These are phyloP conservation scores for Montipora foliosa DNA, from an alignment of 64 coral and sea anemone genomes.

Conservation along the genomic window DNA sequence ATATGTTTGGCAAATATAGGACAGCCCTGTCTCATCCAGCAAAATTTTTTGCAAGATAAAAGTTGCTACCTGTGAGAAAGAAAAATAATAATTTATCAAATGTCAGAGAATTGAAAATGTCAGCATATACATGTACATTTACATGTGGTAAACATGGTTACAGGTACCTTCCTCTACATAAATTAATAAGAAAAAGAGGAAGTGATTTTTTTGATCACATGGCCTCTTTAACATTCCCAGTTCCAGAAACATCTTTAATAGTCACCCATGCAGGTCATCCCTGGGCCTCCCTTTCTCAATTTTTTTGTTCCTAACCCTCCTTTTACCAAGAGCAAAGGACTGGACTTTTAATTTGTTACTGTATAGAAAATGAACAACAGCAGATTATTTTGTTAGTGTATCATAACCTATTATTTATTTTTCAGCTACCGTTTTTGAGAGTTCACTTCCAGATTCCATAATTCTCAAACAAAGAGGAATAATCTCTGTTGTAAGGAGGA, in stretches of 20 bases:
- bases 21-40: slow-evolving; percentile 97
- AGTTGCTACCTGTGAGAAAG: slow-evolving; percentile 82
- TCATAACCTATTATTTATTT: background rate
- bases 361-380: too few relatives aligned
- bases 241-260: too few relatives aligned
- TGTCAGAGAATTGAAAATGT: background rate
- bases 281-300: too few relatives aligned
- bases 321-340: too few relatives aligned
- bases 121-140: too few relatives aligned
- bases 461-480: slow-evolving; percentile 98
- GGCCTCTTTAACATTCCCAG: background rate
- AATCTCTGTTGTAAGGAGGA: slow-evolving; percentile 98
- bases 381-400: background rate
- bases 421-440: slow-evolving; percentile 89
- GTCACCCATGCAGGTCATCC: too few relatives aligned
- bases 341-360: too few relatives aligned
- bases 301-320: too few relatives aligned
- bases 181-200: too few relatives aligned
- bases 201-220: too few relatives aligned
- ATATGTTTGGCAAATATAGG: slow-evolving; percentile 99
- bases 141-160: too few relatives aligned
- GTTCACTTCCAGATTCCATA: slow-evolving; percentile 99
- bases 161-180: too few relatives aligned
- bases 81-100: background rate
- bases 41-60: slow-evolving; percentile 99